Conservation (phyloP, 2,113 vertebrate species). For the Nannospalax galili region DNA sequence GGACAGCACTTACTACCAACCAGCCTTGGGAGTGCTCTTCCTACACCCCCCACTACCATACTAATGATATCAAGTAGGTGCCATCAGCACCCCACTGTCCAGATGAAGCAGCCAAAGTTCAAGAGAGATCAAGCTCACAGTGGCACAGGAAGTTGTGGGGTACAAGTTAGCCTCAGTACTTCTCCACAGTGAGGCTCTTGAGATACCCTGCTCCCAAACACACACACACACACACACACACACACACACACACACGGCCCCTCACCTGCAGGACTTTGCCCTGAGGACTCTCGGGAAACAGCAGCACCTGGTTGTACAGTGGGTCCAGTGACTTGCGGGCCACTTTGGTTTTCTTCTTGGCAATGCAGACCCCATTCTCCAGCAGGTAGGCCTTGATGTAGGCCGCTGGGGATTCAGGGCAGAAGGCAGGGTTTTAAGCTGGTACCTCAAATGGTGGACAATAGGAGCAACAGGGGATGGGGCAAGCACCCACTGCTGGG, state of each 20-base stretch:
- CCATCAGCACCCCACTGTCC: background rate
- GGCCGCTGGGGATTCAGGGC: constrained; percentile 89
- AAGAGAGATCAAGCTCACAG: background rate
- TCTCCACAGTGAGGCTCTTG: background rate
- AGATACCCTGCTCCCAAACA: accelerated
- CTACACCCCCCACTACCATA: background rate
- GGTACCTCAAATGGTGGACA: background rate
- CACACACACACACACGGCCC: background rate
- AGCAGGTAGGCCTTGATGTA: constrained; percentile 99
- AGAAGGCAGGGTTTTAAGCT: background rate
- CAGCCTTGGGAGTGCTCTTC: background rate
- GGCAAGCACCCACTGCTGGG: background rate
- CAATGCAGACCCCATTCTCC: constrained; percentile 95
- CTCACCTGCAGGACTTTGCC: constrained; percentile 98
- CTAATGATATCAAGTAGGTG: background rate
- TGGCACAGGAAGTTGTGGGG: accelerated
- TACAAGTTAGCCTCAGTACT: background rate
- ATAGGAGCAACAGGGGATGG: background rate
- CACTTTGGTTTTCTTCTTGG: constrained; percentile 99
- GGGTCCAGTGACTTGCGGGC: constrained; percentile 97
- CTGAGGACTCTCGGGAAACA: constrained; percentile 97
- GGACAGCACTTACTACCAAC: background rate
- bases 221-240: background rate
- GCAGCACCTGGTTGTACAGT: constrained; percentile 97
- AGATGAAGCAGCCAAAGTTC: constrained; percentile 7